Evolutionary conservation across 2,888 invertebrate genomes (phyloP).

Genomic region (Calameuta filiformis): DNA sequence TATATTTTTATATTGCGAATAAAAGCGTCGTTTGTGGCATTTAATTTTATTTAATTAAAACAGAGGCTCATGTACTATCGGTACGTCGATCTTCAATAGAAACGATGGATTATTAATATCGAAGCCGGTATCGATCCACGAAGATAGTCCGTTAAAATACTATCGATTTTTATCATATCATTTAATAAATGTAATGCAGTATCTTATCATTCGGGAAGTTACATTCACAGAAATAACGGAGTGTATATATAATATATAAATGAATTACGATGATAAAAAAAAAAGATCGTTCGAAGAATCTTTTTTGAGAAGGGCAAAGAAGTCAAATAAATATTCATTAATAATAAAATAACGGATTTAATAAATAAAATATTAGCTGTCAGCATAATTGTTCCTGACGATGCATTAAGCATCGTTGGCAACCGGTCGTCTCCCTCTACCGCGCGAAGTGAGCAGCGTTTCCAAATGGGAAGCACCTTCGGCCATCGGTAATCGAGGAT

Average conservation of each 20-base stretch:
- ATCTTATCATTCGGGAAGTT: no score
- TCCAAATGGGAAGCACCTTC: background rate
- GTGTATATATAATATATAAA: no score
- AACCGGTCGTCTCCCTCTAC: background rate
- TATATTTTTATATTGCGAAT: background rate
- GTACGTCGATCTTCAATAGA: background rate
- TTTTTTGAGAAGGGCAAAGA: no score
- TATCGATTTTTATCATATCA: background rate
- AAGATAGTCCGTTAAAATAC: background rate
- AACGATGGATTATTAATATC: background rate
- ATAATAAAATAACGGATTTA: background rate
- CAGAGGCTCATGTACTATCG: background rate
- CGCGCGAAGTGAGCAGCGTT: background rate
- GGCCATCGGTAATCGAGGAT: background rate
- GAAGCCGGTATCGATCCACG: background rate
- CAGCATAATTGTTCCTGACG: background rate
- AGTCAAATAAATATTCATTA: background rate
- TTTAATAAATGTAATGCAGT: background rate
- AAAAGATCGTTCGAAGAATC: no score
- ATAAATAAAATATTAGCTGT: background rate
- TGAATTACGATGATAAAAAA: no score
- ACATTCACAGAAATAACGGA: no score
- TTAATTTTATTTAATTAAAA: background rate
- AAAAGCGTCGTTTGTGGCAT: background rate
- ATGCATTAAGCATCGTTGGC: background rate